phyloP scores from a whole-genome alignment of 2,113 vertebrate genomes.

The Coturnix japonica region DNA sequence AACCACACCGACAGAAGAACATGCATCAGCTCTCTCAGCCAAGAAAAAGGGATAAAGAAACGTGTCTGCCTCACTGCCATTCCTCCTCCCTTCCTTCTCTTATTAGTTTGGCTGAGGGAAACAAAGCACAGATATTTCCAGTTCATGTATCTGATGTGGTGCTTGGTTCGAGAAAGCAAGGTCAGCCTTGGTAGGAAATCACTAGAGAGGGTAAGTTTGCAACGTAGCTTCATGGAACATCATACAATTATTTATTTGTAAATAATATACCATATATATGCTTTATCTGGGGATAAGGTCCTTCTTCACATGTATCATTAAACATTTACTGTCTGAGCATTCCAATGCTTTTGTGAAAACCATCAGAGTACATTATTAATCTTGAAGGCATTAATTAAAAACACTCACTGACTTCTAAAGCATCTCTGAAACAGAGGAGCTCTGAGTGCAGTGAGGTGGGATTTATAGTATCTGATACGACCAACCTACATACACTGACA shows the following conservation, averaged over 20 bases:
- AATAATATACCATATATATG: neutral
- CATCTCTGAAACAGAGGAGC: slow-evolving; percentile 32
- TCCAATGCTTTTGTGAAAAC: neutral
- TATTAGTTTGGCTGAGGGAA: neutral
- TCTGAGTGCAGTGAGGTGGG: neutral
- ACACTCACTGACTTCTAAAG: slow-evolving; percentile 16
- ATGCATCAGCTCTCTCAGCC: neutral
- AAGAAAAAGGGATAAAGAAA: neutral
- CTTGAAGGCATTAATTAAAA: slow-evolving; percentile 8
- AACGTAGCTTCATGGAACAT: neutral
- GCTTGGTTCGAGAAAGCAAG: neutral
- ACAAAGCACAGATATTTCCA: neutral
- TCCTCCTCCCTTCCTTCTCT: neutral
- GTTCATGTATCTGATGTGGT: neutral
- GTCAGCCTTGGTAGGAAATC: neutral
- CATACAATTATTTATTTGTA: neutral
- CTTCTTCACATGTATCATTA: neutral
- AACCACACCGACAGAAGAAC: neutral
- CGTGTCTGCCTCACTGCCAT: neutral
- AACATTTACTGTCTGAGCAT: neutral
- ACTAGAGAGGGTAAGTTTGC: neutral
- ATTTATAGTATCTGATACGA: neutral
- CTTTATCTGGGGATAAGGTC: neutral
- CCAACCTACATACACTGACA: neutral
- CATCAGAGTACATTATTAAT: neutral